A percentile compares a stretch with the other conserved stretches of the same genome.
phyloP scores from a whole-genome alignment of 1,140 invertebrate species.

The Aphis craccivora region DNA sequence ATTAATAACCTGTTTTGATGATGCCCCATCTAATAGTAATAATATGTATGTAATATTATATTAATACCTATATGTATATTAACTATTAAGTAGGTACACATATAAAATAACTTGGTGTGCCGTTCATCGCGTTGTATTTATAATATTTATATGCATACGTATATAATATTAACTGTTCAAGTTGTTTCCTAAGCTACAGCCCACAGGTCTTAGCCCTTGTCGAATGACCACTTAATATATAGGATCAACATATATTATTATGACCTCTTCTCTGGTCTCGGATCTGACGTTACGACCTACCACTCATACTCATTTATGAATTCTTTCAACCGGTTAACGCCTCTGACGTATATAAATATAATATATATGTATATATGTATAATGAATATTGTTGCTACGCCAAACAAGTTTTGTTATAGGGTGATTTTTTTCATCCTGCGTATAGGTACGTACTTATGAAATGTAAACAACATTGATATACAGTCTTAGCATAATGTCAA shows the following conservation, averaged over 20 bases:
- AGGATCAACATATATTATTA: not conserved
- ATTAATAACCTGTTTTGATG: not conserved
- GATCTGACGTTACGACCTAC: not conserved
- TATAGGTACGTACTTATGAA: not conserved
- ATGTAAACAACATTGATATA: not conserved
- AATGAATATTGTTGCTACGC: not conserved
- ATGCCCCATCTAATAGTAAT: not conserved
- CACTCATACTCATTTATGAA: constrained; percentile 15
- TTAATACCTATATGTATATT: not conserved
- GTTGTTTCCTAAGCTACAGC: not conserved
- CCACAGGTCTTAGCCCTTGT: not conserved
- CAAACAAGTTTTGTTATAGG: not conserved
- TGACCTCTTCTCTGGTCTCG: not conserved
- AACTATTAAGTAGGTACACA: not conserved
- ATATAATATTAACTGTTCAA: not conserved
- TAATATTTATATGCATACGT: not conserved
- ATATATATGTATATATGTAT: not conserved
- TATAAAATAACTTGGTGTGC: not conserved
- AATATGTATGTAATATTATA: not conserved
- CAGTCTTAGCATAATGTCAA: not conserved
- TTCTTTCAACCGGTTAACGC: constrained; percentile 2
- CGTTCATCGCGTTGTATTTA: not conserved
- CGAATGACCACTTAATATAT: not conserved
- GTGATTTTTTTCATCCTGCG: not conserved
- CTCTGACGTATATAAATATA: not conserved